Percentiles rank a stretch among this genome's conserved stretches.
These are phyloP conservation scores for human (Homo sapiens) DNA, from an alignment of 2,113 vertebrate genomes.

Conservation along the genomic window DNA sequence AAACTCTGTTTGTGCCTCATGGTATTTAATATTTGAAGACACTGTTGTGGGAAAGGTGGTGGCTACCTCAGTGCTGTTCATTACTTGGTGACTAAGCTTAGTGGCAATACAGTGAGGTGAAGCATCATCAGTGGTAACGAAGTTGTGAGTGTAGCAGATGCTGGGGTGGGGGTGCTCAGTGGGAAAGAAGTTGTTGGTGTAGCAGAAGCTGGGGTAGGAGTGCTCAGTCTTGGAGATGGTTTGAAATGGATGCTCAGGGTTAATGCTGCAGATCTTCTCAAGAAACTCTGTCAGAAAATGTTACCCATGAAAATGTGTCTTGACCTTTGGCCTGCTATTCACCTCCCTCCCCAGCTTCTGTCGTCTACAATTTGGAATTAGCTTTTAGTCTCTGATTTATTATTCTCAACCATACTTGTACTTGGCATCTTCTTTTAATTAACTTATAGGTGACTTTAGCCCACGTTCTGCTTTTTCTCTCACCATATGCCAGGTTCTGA, in stretches of 20 bases:
- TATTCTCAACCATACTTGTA: not conserved
- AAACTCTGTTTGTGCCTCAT: not conserved
- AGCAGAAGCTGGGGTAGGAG: not conserved
- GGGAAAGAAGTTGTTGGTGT: not conserved
- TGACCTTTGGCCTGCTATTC: not conserved
- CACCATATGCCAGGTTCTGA: not conserved
- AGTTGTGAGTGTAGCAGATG: not conserved
- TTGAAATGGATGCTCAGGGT: not conserved
- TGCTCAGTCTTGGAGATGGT: not conserved
- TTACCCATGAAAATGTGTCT: not conserved
- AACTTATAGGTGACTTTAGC: not conserved
- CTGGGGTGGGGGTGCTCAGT: too few species aligned
- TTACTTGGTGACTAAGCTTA: not conserved
- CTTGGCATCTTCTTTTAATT: constrained; percentile 2
- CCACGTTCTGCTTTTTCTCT: not conserved
- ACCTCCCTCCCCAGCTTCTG: not conserved
- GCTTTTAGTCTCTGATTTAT: not conserved
- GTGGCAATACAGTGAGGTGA: not conserved
- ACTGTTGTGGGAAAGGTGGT: not conserved
- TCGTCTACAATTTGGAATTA: not conserved
- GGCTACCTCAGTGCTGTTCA: not conserved
- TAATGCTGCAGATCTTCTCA: not conserved
- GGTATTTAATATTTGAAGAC: not conserved
- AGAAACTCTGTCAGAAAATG: not conserved
- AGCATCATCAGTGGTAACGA: not conserved